phyloP scores from a whole-genome alignment of 2,888 invertebrate species.

The Drosophila kokeensis region DNA sequence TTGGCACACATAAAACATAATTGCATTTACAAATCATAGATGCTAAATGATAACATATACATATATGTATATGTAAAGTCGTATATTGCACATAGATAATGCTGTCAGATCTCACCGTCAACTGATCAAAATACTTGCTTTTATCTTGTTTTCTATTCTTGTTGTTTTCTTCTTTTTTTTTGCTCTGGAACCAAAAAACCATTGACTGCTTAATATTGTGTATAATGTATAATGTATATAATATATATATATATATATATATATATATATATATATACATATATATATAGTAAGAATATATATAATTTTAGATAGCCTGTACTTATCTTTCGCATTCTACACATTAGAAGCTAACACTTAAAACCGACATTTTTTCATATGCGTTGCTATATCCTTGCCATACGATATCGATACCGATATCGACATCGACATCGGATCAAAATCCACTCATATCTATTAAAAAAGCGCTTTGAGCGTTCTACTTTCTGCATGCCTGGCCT shows the following conservation, averaged over 20 bases:
- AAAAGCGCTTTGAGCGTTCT: slow-evolving; percentile 77
- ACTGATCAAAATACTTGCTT: slow-evolving; percentile 34
- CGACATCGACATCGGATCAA: slow-evolving; percentile 28
- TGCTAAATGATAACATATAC: slow-evolving; percentile 31
- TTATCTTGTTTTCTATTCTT: slow-evolving; percentile 16
- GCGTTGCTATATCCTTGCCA: slow-evolving; percentile 75
- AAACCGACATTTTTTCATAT: slow-evolving; percentile 72
- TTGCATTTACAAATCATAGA: slow-evolving; percentile 37
- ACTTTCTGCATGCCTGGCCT: slow-evolving; percentile 62
- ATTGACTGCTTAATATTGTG: slow-evolving; percentile 71
- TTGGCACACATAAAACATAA: slow-evolving; percentile 73
- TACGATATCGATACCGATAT: slow-evolving; percentile 15
- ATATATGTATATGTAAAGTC: slow-evolving; percentile 23
- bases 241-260: slow-evolving; percentile 47
- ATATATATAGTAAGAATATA: slow-evolving; percentile 69
- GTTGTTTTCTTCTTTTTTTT: slow-evolving; percentile 27
- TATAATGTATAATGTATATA: slow-evolving; percentile 45
- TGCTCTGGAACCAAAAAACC: slow-evolving; percentile 75
- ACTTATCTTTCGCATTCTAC: slow-evolving; percentile 25
- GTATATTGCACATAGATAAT: slow-evolving; percentile 65
- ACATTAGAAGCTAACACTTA: slow-evolving; percentile 76
- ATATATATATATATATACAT: slow-evolving; percentile 55
- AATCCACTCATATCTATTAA: slow-evolving; percentile 48
- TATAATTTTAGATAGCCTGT: slow-evolving; percentile 32
- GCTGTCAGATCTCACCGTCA: slow-evolving; percentile 32